phyloP scores from a whole-genome alignment of 1,140 invertebrate genomes.

The Pemphigus obesinymphae region DNA sequence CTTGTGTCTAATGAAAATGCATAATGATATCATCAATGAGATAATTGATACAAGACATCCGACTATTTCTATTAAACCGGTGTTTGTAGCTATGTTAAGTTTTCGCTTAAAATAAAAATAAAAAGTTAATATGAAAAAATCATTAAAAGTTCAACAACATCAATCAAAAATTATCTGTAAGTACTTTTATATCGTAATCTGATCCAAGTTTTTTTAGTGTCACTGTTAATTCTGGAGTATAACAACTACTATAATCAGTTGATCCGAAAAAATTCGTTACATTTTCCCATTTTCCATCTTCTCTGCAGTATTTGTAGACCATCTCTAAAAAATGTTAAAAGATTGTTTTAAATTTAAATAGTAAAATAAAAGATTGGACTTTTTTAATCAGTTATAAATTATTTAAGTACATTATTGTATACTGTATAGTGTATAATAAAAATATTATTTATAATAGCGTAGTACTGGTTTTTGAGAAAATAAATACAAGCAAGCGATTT shows the following conservation, averaged over 20 bases:
- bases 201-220: constrained; percentile 22
- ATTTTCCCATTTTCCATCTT: constrained; percentile 26
- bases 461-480: too few relatives aligned
- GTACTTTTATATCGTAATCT: constrained; percentile 21
- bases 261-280: constrained; percentile 22
- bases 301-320: constrained; percentile 19
- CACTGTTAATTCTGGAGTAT: constrained; percentile 2
- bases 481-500: too few relatives aligned
- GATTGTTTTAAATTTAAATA: background rate
- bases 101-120: constrained; percentile 54
- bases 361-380: background rate
- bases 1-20: constrained; percentile 78
- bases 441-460: too few relatives aligned
- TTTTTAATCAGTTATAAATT: too few relatives aligned
- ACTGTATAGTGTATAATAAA: too few relatives aligned
- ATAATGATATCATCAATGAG: constrained; percentile 66
- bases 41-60: constrained; percentile 75
- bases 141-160: too few relatives aligned
- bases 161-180: background rate
- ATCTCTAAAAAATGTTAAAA: constrained; percentile 7
- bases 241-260: constrained; percentile 35
- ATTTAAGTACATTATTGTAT: too few relatives aligned
- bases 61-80: constrained; percentile 73
- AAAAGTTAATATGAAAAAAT: background rate
- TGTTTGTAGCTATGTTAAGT: constrained; percentile 68